These are phyloP conservation scores for Drosophila ercepeae DNA, from an alignment of 1,140 invertebrate species.

Conservation along the genomic window DNA sequence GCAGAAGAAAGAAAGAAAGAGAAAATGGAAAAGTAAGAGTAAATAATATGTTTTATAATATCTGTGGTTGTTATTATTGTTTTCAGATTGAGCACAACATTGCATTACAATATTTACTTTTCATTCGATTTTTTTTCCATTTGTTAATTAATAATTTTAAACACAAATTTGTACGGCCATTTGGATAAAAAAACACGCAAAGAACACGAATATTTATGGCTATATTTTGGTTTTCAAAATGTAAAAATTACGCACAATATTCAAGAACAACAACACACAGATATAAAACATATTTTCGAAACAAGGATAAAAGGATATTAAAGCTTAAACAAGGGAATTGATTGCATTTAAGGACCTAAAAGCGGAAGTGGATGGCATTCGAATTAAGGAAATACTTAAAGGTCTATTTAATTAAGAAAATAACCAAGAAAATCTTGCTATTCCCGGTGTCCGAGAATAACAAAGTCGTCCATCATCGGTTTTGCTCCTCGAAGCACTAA, in stretches of 20 bases:
- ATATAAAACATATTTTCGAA: conserved; percentile 58
- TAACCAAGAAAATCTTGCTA: not conserved
- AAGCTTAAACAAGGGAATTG: too few relatives aligned
- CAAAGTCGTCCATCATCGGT: conserved; percentile 32
- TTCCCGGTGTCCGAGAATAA: too few relatives aligned
- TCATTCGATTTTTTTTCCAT: not conserved
- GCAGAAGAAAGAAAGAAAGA: conserved; percentile 79
- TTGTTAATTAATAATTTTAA: not conserved
- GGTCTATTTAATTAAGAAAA: not conserved
- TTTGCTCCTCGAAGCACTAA: conserved; percentile 10
- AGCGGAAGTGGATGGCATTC: not conserved
- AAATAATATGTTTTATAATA: conserved; percentile 77
- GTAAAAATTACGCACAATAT: conserved; percentile 70
- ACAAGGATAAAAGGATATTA: too few relatives aligned
- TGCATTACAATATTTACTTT: not conserved
- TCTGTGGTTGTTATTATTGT: conserved; percentile 70
- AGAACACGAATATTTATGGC: not conserved
- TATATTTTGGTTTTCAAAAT: conserved; percentile 6
- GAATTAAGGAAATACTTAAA: not conserved
- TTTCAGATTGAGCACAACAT: conserved; percentile 14
- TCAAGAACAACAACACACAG: conserved; percentile 74
- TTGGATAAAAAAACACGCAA: too few relatives aligned
- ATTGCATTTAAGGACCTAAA: too few relatives aligned
- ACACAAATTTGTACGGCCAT: not conserved
- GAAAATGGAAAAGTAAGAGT: conserved; percentile 68